A percentile compares a stretch with the other conserved stretches of the same genome.
These are phyloP conservation scores for Diogma glabrata DNA, from an alignment of 2,888 invertebrate genomes.

Conservation along the genomic window DNA sequence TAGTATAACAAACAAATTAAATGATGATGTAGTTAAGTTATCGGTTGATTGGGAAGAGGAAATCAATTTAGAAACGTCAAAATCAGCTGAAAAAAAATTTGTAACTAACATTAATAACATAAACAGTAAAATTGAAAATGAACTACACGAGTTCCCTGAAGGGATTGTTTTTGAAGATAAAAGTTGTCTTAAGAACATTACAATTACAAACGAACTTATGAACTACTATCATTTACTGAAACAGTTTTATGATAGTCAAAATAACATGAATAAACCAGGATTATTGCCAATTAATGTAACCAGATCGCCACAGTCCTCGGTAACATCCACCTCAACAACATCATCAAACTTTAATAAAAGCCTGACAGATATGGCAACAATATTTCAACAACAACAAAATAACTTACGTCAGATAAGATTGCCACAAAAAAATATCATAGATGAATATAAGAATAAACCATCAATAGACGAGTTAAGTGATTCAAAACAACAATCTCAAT, in stretches of 20 bases:
- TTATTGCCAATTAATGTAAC: not conserved
- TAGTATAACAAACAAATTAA: not conserved
- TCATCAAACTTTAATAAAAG: not conserved
- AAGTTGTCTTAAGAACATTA: slow-evolving; percentile 10
- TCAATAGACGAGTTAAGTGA: not conserved
- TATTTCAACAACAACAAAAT: not conserved
- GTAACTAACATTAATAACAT: not conserved
- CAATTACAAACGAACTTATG: slow-evolving; percentile 11
- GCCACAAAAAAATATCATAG: slow-evolving; percentile 5
- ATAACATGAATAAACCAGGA: not conserved
- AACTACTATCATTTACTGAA: slow-evolving; percentile 13
- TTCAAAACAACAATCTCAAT: not conserved
- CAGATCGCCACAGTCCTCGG: not conserved
- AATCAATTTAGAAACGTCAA: slow-evolving; percentile 10
- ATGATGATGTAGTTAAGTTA: not conserved
- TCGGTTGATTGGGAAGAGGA: slow-evolving; percentile 11
- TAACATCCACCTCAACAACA: not conserved
- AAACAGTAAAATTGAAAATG: slow-evolving; percentile 1
- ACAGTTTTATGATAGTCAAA: slow-evolving; percentile 9
- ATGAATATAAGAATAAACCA: slow-evolving; percentile 3
- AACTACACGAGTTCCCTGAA: not conserved
- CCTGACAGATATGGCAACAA: not conserved
- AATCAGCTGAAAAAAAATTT: not conserved
- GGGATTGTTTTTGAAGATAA: not conserved
- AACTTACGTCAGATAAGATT: not conserved